Evolutionary conservation across 2,113 vertebrate genomes (phyloP).

Genomic region (Lophura nycthemera): DNA sequence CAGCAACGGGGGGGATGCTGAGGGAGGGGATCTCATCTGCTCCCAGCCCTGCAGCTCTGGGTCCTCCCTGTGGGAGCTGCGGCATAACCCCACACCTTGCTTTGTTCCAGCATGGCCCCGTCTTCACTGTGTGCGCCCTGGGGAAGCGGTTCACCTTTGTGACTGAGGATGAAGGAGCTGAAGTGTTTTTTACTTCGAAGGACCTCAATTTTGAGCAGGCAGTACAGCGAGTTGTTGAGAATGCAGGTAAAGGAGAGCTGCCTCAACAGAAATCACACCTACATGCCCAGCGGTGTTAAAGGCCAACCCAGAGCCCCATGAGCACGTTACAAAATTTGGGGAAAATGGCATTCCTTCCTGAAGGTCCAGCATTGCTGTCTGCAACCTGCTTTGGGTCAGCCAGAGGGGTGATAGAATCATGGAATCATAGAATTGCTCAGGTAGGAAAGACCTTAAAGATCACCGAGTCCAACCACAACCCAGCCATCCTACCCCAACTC

Average conservation of each 20-base stretch:
- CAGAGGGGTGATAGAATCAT: background rate
- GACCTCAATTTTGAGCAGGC: constrained; percentile 84
- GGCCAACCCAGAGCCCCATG: background rate
- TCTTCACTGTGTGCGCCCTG: constrained; percentile 83
- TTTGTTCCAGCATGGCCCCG: constrained; percentile 81
- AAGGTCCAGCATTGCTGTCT: background rate
- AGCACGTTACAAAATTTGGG: background rate
- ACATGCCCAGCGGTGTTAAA: background rate
- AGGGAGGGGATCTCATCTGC: background rate
- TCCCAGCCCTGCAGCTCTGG: background rate
- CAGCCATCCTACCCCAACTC: too few relatives aligned
- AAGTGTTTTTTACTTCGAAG: constrained; percentile 83
- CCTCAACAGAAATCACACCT: background rate
- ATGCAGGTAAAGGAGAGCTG: constrained; percentile 76
- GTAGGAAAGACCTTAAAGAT: too few relatives aligned
- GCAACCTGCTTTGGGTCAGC: background rate
- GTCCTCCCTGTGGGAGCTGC: background rate
- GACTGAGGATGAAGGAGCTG: constrained; percentile 81
- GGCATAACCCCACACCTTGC: background rate
- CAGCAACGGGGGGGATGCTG: background rate
- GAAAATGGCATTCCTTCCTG: background rate
- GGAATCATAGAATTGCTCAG: too few relatives aligned
- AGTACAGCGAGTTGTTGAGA: constrained; percentile 78
- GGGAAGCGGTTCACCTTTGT: constrained; percentile 86
- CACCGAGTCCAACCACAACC: too few relatives aligned